Evolutionary conservation across 2,888 invertebrate species (phyloP), one percentile per base, ranked within the genome.

Genomic region (Epicampocera succincta): DNA sequence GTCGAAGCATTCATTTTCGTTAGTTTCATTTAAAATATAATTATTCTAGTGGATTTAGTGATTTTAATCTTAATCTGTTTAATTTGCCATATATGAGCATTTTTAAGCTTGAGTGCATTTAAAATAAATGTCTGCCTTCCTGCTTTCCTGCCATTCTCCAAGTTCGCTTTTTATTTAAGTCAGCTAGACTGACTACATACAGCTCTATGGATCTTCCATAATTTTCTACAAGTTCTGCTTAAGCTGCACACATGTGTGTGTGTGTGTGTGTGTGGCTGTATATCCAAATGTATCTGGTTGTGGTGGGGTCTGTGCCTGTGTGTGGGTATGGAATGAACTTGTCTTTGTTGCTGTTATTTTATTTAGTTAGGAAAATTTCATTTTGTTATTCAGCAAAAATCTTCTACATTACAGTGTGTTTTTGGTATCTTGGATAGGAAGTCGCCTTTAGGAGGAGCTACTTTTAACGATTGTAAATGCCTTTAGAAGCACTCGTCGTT

Each of bases 21-120:
- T 65, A 78, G 82, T 74, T 82, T 82, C 69, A 74, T 74, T 77
- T 65, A 60, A 61, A 65, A 82, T 82, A 82, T 82, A 82, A 78
- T 82, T 82, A 82, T 82, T 78, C 66, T 60, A 82, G 78, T 78
- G 82, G 78, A 74, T 82, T 82, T 82, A 65, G 78, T 71, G 82
- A 78, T 78, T 82, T 75, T 74, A 74, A 82, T 78, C 82, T 78
- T 82, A 82, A 82, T 82, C 78, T 78, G 82, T 75, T 82, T 82
- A 82, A 82, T 82, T 82, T 82, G 82, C 78, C 82, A 82, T 82
- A 78, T 71, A 82, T 82, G 82, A 82, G 69, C 82, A 78, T 78
- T 82, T 78, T 82, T 75, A 74, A 75, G 69, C 82, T 78, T 78
- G 74, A 66, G 54, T 78, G 82, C 65, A 78, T 77, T 77, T 56